Conservation (phyloP, 1,140 invertebrate species). For the Musca vetustissima region DNA sequence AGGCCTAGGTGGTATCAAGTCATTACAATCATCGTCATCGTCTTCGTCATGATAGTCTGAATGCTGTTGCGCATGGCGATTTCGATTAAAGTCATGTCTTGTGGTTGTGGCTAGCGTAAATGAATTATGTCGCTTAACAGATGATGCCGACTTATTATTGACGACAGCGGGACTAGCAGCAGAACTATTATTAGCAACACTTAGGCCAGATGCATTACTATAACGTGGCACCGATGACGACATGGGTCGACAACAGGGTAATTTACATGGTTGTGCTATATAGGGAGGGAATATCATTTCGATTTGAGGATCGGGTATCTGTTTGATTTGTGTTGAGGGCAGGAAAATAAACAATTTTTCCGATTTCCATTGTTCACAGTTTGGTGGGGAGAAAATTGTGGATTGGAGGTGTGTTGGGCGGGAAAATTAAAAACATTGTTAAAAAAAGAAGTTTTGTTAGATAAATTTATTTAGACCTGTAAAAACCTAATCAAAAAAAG, state of each 20-base stretch:
- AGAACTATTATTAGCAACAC: constrained; percentile 10
- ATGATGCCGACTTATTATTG: no score
- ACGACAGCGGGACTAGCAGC: constrained; percentile 8
- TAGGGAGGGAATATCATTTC: constrained; percentile 55
- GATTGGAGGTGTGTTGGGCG: no score
- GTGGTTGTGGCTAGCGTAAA: constrained; percentile 37
- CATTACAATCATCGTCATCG: constrained; percentile 4
- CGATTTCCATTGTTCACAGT: no score
- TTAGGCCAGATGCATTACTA: not conserved
- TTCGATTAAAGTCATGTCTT: constrained; percentile 22
- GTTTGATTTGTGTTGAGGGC: constrained; percentile 3
- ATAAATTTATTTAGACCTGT: no score
- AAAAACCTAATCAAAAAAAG: no score
- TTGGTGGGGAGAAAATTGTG: not conserved
- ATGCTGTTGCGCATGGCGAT: no score
- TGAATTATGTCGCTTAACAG: constrained; percentile 33
- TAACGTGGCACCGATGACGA: constrained; percentile 50
- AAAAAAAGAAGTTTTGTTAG: no score
- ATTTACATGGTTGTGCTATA: constrained; percentile 52
- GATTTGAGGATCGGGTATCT: constrained; percentile 52
- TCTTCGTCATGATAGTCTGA: not conserved
- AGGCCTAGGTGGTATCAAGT: constrained; percentile 44
- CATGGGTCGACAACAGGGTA: constrained; percentile 46
- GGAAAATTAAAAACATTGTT: constrained; percentile 4
- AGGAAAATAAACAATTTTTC: not conserved